A percentile compares a stretch with the other conserved stretches of the same genome.
Conservation (phyloP, 2,888 invertebrate genomes). For the Drosophila multiciliata region DNA sequence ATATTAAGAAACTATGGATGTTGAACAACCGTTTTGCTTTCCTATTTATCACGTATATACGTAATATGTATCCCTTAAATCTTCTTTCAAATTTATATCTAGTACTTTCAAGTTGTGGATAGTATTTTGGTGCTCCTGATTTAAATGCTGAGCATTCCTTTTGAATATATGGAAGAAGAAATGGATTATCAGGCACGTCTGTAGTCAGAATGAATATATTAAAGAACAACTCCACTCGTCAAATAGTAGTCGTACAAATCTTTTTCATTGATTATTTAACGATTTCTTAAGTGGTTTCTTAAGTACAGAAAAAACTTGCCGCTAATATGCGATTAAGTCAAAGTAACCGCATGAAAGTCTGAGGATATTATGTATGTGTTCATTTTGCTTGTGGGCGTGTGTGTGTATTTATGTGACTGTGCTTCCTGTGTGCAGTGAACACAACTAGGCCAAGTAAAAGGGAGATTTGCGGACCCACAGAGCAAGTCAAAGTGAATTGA, state of each 20-base stretch:
- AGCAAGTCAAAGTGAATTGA: slow-evolving; percentile 77
- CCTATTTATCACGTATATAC: slow-evolving; percentile 66
- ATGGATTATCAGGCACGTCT: slow-evolving; percentile 17
- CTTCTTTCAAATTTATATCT: slow-evolving; percentile 19
- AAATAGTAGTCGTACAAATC: slow-evolving; percentile 56
- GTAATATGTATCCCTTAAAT: slow-evolving; percentile 57
- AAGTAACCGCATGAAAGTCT: slow-evolving; percentile 57
- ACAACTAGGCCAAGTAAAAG: slow-evolving; percentile 51
- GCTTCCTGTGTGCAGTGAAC: slow-evolving; percentile 46
- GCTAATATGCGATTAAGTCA: slow-evolving; percentile 82
- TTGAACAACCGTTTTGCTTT: not conserved
- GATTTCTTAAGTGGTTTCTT: slow-evolving; percentile 85
- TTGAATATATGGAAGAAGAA: not conserved
- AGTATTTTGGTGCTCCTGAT: slow-evolving; percentile 20
- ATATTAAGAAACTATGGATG: not conserved
- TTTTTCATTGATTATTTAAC: slow-evolving; percentile 85
- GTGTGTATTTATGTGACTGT: slow-evolving; percentile 28
- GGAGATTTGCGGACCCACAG: slow-evolving; percentile 36
- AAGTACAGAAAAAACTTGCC: slow-evolving; percentile 82
- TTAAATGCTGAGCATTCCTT: not conserved
- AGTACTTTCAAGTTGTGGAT: slow-evolving; percentile 60
- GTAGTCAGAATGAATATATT: slow-evolving; percentile 47
- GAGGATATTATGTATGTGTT: slow-evolving; percentile 12
- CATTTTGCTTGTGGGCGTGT: slow-evolving; percentile 12
- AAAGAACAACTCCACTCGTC: slow-evolving; percentile 12